Evolutionary conservation across 2,888 invertebrate species (phyloP), one percentile per base, ranked within the genome.

Genomic region (Orthosia incerta): DNA sequence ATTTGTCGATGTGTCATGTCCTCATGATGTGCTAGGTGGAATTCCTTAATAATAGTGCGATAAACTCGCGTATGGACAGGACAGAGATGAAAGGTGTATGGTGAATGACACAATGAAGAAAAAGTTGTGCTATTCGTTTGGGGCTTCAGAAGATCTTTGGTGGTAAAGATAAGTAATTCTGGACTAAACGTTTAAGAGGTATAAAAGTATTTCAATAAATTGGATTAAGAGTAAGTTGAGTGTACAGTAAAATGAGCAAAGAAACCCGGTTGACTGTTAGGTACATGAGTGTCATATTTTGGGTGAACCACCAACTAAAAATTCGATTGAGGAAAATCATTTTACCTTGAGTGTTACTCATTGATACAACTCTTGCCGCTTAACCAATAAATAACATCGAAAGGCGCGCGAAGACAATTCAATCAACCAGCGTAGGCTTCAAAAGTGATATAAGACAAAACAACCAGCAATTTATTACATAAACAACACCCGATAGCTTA

Each of bases 1-100:
- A 94, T 91, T 87, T 76, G 79, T 80, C 74, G 88, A 91, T 93
- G 94, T 91, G 92, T 95, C 94, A 94, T 89, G 86, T 89, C 76
- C 72, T 77, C 71, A 74, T 85, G 78, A 82, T 70, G 73, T 65
- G 56, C 56, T 75, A 76, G 74, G 78, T 76, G 76, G 80, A 87
- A 86, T 87, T 85, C 74, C 75, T 76, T 85, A 74, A 73, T 68
- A 74, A 79, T 71, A 67, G 63, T 66, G 76, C 76, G 84, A 67
- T 83, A 84, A 74, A 81, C 66, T 80, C 16, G 69, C 15, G 26
- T 67, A 11, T 7, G 16, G 61, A 67, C 57, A 15, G n/a, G 23
- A 65, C 18, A 12, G 51, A n/a, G 68, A 55, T 51, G 39, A 48
- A 45, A 61, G 66, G 31, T 48, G 18, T 45, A 55, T 23, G 80